Conservation (phyloP, 2,888 invertebrate species). For the Oscheius sp. region DNA sequence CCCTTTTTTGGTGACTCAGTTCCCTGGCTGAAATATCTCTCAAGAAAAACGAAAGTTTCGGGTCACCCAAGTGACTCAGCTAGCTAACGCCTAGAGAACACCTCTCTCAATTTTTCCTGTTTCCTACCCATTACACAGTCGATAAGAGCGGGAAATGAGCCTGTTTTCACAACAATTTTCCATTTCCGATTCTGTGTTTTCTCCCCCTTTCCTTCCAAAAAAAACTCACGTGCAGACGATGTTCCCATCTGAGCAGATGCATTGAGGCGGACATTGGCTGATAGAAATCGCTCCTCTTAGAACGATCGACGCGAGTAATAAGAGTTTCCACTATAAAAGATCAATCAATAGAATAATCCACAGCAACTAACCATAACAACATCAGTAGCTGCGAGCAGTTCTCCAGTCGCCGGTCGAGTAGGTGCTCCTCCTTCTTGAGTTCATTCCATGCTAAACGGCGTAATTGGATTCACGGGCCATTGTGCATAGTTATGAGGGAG, state of each 20-base stretch:
- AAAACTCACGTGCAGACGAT: constrained; percentile 57
- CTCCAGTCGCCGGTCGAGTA: too few relatives aligned
- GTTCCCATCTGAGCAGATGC: constrained; percentile 51
- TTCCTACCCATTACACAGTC: too few relatives aligned
- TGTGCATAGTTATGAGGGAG: constrained; percentile 33
- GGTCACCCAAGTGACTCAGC: too few relatives aligned
- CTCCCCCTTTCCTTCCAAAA: background rate
- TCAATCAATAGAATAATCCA: background rate
- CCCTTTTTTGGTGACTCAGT: too few relatives aligned
- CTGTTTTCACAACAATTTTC: too few relatives aligned
- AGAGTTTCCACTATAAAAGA: background rate
- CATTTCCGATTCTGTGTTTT: background rate
- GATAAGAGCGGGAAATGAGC: too few relatives aligned
- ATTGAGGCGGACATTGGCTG: constrained; percentile 54
- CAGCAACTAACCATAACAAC: background rate
- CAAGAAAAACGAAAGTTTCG: too few relatives aligned
- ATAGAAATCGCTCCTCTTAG: background rate
- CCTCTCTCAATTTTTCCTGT: too few relatives aligned
- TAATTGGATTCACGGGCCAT: constrained; percentile 33
- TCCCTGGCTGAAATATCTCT: too few relatives aligned
- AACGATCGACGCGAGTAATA: background rate
- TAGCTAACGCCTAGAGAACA: too few relatives aligned
- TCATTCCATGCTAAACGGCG: constrained; percentile 27
- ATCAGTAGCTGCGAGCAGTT: too few relatives aligned
- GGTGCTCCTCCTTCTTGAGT: background rate